Percentiles rank a stretch among this genome's conserved stretches.
These are phyloP conservation scores for Drosophila ananassae DNA, from an alignment of 1,140 invertebrate genomes.

Conservation along the genomic window DNA sequence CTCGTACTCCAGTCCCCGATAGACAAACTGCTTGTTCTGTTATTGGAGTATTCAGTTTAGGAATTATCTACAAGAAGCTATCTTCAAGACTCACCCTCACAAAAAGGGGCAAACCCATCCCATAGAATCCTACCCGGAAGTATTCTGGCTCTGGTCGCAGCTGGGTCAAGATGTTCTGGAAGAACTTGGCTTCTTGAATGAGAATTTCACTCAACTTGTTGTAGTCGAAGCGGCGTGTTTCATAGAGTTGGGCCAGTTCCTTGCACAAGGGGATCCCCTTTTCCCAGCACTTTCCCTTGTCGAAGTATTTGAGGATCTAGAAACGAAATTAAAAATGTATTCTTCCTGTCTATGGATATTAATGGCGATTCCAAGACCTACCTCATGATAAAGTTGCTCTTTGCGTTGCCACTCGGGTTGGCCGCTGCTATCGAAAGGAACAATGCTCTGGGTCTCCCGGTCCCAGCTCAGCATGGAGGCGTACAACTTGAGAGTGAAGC, in stretches of 20 bases:
- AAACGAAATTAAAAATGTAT: not conserved
- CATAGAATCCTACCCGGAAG: conserved; percentile 98
- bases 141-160: conserved; percentile 96
- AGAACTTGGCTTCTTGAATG: conserved; percentile 93
- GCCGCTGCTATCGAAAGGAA: conserved; percentile 84
- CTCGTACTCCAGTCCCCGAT: conserved; percentile 98
- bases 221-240: conserved; percentile 95
- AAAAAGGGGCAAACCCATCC: conserved; percentile 96
- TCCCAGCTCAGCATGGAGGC: conserved; percentile 96
- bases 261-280: conserved; percentile 97
- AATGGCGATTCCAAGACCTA: conserved; percentile 5
- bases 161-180: conserved; percentile 95
- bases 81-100: conserved; percentile 89
- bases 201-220: conserved; percentile 93
- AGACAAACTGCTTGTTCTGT: conserved; percentile 98
- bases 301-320: conserved; percentile 95
- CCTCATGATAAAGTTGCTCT: conserved; percentile 94
- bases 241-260: conserved; percentile 95
- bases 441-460: conserved; percentile 87
- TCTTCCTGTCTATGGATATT: not conserved
- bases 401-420: conserved; percentile 96
- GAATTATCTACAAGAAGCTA: not conserved
- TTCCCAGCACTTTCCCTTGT: conserved; percentile 98
- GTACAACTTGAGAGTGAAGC: conserved; percentile 96
- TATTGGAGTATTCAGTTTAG: conserved; percentile 42